Conservation (phyloP, 2,888 invertebrate genomes). For the Ochlodes sylvanus region DNA sequence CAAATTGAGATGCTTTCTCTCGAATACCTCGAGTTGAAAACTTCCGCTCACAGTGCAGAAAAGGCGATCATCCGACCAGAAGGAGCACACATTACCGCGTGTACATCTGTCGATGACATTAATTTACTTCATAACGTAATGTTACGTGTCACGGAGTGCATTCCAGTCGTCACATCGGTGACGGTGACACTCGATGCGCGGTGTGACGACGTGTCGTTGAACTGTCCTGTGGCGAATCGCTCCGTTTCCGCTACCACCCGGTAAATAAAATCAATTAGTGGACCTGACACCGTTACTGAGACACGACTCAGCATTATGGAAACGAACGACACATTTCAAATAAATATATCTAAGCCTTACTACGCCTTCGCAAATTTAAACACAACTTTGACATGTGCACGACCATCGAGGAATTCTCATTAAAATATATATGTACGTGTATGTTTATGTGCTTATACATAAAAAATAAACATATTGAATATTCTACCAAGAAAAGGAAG, state of each 20-base stretch:
- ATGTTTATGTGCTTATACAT: neutral
- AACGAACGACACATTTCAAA: constrained; percentile 40
- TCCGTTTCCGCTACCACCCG: constrained; percentile 66
- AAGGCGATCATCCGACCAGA: constrained; percentile 12
- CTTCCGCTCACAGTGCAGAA: constrained; percentile 1
- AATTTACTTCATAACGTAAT: constrained; percentile 39
- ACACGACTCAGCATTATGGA: constrained; percentile 45
- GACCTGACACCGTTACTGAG: constrained; percentile 57
- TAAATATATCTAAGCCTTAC: constrained; percentile 3
- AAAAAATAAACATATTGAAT: neutral
- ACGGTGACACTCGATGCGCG: constrained; percentile 28
- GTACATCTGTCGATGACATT: constrained; percentile 33
- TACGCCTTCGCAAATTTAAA: neutral
- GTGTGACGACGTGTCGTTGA: constrained; percentile 71
- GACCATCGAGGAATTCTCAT: neutral
- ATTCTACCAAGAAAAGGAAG: neutral
- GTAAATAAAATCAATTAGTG: constrained; percentile 72
- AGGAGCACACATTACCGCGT: constrained; percentile 24
- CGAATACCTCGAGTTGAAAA: constrained; percentile 1
- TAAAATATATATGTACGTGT: neutral
- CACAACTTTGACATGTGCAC: neutral
- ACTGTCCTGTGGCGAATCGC: constrained; percentile 70
- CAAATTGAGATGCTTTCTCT: constrained; percentile 2
- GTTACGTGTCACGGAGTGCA: constrained; percentile 55
- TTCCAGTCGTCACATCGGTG: constrained; percentile 51